Evolutionary conservation across 92 coral and sea anemone species (phyloP).

Genomic region (Porites cylindrica): DNA sequence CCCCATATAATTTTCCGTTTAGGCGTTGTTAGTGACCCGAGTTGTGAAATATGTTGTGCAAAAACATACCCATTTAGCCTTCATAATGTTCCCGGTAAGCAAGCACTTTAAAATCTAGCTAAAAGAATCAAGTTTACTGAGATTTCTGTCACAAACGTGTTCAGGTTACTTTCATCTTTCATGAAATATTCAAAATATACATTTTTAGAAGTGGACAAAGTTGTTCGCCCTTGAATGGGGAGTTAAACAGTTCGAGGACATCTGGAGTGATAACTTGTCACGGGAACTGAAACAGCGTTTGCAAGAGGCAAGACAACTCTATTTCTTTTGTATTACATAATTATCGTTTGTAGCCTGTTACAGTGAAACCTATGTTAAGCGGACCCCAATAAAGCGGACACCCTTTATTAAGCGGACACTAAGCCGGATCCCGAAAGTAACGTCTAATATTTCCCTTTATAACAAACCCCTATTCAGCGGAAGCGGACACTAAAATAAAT

Average conservation of each 20-base stretch:
- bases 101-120: too few species aligned
- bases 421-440: too few species aligned
- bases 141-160: not conserved
- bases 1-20: too few species aligned
- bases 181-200: not conserved
- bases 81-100: not conserved
- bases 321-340: too few species aligned
- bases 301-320: constrained; percentile 29
- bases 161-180: not conserved
- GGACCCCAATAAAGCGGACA: too few species aligned
- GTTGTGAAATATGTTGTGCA: too few species aligned
- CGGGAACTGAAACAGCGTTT: constrained; percentile 38
- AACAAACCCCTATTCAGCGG: too few species aligned
- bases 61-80: not conserved
- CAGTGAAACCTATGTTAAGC: too few species aligned
- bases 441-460: too few species aligned
- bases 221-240: constrained; percentile 27
- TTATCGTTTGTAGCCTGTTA: not conserved
- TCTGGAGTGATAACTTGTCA: constrained; percentile 37
- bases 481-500: too few species aligned
- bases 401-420: too few species aligned
- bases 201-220: constrained; percentile 48
- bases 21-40: not conserved
- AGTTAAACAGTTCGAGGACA: constrained; percentile 14
- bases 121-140: not conserved